Evolutionary conservation across 2,888 invertebrate species (phyloP).

Genomic region (Macrophya alboannulata): DNA sequence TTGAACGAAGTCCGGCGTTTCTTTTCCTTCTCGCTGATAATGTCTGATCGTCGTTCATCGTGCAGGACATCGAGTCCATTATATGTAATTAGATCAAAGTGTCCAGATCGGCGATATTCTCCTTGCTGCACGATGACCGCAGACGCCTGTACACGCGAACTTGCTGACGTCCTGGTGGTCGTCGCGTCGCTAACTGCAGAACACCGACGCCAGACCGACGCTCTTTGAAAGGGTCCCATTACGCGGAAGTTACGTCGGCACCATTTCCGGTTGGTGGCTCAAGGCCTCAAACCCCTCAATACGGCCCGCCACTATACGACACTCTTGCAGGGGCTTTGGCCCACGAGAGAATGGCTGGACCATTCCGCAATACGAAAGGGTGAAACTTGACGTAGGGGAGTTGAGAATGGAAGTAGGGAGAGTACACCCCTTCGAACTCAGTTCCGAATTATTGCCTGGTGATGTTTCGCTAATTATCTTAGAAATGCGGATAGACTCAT

Average conservation of each 20-base stretch:
- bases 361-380: background rate
- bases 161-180: slow-evolving; percentile 30
- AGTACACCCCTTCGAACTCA: background rate
- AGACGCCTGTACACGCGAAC: background rate
- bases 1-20: background rate
- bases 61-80: background rate
- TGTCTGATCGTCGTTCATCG: background rate
- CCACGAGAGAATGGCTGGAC: slow-evolving; percentile 10
- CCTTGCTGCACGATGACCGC: background rate
- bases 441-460: background rate
- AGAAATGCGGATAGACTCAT: slow-evolving; percentile 19
- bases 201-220: background rate
- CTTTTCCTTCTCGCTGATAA: background rate
- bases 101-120: slow-evolving; percentile 39
- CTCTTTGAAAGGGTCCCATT: slow-evolving; percentile 44
- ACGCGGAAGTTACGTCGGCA: slow-evolving; percentile 44
- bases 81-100: slow-evolving; percentile 26
- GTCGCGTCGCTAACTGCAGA: background rate
- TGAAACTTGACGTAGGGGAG: slow-evolving; percentile 13
- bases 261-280: slow-evolving; percentile 34
- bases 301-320: slow-evolving; percentile 7
- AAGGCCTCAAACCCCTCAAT: background rate
- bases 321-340: slow-evolving; percentile 3
- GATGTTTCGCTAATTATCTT: slow-evolving; percentile 12
- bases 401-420: background rate